Conservation (phyloP, 2,797 vertebrate genomes). For the Chelidonichthys spinosus region DNA sequence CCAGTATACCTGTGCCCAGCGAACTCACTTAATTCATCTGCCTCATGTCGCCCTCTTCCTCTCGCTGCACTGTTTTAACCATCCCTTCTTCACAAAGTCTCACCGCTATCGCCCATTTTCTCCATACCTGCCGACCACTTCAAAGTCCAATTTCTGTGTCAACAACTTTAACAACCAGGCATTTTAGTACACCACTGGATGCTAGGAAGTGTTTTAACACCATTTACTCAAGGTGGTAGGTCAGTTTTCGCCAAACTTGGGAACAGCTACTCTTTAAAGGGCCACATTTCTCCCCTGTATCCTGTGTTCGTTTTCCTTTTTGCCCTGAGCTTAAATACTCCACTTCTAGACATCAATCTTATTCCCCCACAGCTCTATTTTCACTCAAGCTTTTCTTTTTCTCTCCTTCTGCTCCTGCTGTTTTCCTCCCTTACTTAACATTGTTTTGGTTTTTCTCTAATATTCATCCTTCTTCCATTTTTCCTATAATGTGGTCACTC, state of each 20-base stretch:
- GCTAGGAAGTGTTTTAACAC: slow-evolving; percentile 43
- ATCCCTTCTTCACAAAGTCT: slow-evolving; percentile 28
- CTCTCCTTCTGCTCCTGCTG: background rate
- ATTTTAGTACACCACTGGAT: slow-evolving; percentile 39
- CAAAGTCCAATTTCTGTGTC: slow-evolving; percentile 49
- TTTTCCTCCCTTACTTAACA: slow-evolving; percentile 21
- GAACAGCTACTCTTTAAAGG: slow-evolving; percentile 30
- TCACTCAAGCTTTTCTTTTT: background rate
- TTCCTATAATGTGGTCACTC: slow-evolving; percentile 30
- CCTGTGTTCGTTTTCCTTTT: slow-evolving; percentile 27
- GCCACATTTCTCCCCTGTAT: slow-evolving; percentile 14
- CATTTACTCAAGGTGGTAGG: slow-evolving; percentile 42
- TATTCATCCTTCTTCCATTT: slow-evolving; percentile 47
- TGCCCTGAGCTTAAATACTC: slow-evolving; percentile 44
- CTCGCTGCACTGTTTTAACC: slow-evolving; percentile 34
- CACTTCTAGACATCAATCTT: slow-evolving; percentile 29
- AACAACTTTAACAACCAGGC: slow-evolving; percentile 48
- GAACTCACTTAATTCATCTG: slow-evolving; percentile 47
- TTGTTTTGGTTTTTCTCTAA: slow-evolving; percentile 21
- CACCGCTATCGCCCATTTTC: slow-evolving; percentile 16
- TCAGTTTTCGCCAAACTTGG: slow-evolving; percentile 30
- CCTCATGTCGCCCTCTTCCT: slow-evolving; percentile 14
- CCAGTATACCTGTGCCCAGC: slow-evolving; percentile 25
- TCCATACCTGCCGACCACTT: slow-evolving; percentile 26
- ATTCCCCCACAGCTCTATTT: slow-evolving; percentile 14